phyloP scores from a whole-genome alignment of 2,113 vertebrate species.

The Falco punctatus region DNA sequence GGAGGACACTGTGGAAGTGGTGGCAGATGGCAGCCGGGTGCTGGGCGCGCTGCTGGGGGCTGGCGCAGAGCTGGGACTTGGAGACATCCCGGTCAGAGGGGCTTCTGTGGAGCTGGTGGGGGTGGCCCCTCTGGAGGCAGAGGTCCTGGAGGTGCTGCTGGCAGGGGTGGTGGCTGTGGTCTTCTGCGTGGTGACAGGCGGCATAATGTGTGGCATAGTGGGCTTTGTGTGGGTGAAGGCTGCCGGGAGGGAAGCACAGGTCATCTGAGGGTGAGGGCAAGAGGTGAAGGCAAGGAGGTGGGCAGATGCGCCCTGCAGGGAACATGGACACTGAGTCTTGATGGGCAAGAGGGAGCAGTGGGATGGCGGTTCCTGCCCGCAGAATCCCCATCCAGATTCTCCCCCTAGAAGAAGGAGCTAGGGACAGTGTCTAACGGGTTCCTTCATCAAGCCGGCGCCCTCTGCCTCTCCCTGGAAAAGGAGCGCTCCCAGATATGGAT shows the following conservation, averaged over 20 bases:
- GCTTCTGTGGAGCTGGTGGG: not conserved
- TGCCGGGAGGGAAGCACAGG: not conserved
- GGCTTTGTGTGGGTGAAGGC: not conserved
- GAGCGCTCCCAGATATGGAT: accelerated
- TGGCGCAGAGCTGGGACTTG: accelerated
- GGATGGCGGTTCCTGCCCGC: not conserved
- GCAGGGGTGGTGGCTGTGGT: accelerated
- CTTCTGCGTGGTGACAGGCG: not conserved
- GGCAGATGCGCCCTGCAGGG: too few relatives aligned
- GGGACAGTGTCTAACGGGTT: too few relatives aligned
- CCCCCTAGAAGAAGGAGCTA: not conserved
- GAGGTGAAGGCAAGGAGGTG: too few relatives aligned
- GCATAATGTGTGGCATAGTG: not conserved
- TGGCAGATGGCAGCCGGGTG: not conserved
- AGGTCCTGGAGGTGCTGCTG: not conserved
- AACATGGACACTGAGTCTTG: too few relatives aligned
- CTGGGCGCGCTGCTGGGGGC: not conserved
- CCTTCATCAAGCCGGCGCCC: too few relatives aligned
- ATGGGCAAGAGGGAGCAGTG: not conserved
- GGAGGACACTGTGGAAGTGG: accelerated
- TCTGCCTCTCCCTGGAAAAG: not conserved
- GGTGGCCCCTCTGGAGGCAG: not conserved
- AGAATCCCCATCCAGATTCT: not conserved
- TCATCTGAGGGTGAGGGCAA: not conserved
- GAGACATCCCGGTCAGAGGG: not conserved